Conservation (phyloP, 37 sponge, comb jelly and placozoan genomes). For the Sycon ciliatum region DNA sequence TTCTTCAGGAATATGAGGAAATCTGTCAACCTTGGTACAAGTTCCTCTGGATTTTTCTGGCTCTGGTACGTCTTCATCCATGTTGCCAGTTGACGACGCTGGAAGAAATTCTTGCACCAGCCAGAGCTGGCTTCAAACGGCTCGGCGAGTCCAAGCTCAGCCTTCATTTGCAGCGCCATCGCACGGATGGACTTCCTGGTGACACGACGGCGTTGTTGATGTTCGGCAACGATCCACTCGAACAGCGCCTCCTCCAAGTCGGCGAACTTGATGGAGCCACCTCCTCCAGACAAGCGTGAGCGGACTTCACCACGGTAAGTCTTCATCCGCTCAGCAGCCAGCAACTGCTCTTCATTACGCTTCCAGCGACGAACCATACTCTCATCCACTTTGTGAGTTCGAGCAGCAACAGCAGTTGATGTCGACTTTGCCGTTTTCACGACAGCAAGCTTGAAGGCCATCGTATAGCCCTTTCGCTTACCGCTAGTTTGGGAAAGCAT, state of each 20-base stretch:
- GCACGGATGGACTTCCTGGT: neutral
- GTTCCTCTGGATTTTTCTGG: neutral
- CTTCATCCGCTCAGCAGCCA: neutral
- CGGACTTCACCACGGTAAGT: neutral
- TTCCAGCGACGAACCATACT: neutral
- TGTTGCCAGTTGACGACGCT: neutral
- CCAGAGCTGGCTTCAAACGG: neutral
- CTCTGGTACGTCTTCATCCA: neutral
- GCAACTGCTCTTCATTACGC: neutral
- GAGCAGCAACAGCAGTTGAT: neutral
- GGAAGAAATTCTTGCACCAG: neutral
- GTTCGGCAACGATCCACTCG: neutral
- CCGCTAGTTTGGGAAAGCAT: neutral
- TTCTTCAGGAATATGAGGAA: neutral
- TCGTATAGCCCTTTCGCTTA: neutral
- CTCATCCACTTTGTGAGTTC: neutral
- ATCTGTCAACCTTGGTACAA: neutral
- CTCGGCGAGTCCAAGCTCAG: neutral
- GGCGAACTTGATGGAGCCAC: neutral
- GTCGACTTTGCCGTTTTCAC: neutral
- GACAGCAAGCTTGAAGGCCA: neutral
- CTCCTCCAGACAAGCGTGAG: neutral
- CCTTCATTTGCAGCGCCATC: neutral
- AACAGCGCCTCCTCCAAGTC: neutral
- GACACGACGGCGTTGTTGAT: neutral